Percentiles rank a stretch among this genome's conserved stretches.
Evolutionary conservation across 2,797 vertebrate species (phyloP).

Genomic region (Argya squamiceps): DNA sequence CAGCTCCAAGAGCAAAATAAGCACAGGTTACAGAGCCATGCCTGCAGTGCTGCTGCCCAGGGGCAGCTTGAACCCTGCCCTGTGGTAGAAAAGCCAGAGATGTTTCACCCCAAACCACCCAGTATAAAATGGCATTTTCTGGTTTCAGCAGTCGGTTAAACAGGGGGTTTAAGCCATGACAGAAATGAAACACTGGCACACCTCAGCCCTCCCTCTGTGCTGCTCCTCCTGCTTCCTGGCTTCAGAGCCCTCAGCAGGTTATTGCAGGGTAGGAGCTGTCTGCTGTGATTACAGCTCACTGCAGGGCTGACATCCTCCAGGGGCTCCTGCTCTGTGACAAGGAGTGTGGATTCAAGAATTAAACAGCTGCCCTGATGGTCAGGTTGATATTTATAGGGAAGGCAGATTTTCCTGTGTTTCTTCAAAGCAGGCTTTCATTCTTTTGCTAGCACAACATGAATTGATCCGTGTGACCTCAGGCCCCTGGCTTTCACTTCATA

Average conservation of each 20-base stretch:
- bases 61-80: background rate
- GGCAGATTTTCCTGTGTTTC: background rate
- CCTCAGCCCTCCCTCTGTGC: background rate
- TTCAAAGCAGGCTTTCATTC: conserved; percentile 13
- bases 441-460: conserved; percentile 11
- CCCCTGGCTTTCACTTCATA: background rate
- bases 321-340: background rate
- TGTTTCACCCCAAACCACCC: background rate
- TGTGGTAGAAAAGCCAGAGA: background rate
- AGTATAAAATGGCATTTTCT: background rate
- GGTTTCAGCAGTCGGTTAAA: background rate
- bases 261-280: background rate
- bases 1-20: background rate
- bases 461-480: background rate
- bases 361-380: background rate
- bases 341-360: background rate
- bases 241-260: background rate
- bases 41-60: background rate
- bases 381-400: background rate
- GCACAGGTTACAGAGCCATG: background rate
- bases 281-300: background rate
- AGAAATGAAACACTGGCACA: background rate
- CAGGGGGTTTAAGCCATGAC: background rate
- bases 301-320: background rate
- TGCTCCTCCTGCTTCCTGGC: background rate